Conservation (phyloP, 2,797 vertebrate genomes). For the Austrolebias charrua region DNA sequence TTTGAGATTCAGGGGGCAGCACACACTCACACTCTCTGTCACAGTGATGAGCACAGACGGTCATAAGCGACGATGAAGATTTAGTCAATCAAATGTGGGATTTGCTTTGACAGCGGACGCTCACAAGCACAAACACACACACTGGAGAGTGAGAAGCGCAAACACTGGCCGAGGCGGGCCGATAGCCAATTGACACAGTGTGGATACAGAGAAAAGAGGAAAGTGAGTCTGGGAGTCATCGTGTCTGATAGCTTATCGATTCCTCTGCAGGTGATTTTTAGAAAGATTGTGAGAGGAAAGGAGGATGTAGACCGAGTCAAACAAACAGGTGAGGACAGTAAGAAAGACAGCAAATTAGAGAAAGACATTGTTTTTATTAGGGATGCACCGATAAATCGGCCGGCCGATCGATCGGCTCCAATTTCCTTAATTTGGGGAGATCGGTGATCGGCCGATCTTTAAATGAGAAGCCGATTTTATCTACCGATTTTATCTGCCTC, state of each 20-base stretch:
- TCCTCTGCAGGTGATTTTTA: slow-evolving; percentile 57
- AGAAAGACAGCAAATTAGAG: background rate
- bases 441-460: too few species aligned
- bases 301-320: slow-evolving; percentile 17
- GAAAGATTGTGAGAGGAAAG: slow-evolving; percentile 13
- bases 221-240: slow-evolving; percentile 26
- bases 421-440: too few species aligned
- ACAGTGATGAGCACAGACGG: slow-evolving; percentile 15
- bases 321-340: slow-evolving; percentile 20
- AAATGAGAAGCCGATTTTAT: too few species aligned
- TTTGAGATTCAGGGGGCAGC: slow-evolving; percentile 9
- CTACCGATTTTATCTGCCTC: too few species aligned
- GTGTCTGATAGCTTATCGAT: slow-evolving; percentile 63
- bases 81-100: slow-evolving; percentile 49
- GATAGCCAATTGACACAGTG: slow-evolving; percentile 26
- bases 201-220: slow-evolving; percentile 15
- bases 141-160: slow-evolving; percentile 16
- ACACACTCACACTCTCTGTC: slow-evolving; percentile 1
- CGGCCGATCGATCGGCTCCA: too few species aligned
- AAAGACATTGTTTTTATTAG: slow-evolving; percentile 8
- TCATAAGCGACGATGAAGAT: slow-evolving; percentile 39
- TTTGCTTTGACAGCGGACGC: slow-evolving; percentile 31
- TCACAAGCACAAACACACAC: background rate
- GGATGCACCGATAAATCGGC: too few species aligned
- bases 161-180: slow-evolving; percentile 20